Evolutionary conservation across 2,113 vertebrate genomes (phyloP).

Genomic region (Antennarius striatus): DNA sequence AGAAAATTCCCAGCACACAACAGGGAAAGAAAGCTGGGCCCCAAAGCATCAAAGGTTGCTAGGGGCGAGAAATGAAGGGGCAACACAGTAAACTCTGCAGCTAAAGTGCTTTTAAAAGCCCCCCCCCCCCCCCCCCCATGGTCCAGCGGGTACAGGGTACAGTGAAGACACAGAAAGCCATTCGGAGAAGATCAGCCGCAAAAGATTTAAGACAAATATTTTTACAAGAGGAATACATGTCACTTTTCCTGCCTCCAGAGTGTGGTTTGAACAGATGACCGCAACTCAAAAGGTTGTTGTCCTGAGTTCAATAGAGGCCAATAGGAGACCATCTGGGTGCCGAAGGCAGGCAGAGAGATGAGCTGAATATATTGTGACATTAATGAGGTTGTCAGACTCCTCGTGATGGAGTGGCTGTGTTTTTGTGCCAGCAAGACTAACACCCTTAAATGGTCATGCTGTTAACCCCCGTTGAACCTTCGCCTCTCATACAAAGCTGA

Average conservation of each 20-base stretch:
- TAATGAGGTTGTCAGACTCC: constrained; percentile 77
- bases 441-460: constrained; percentile 75
- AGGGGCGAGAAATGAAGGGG: constrained; percentile 76
- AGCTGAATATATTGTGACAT: constrained; percentile 79
- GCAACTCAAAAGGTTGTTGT: constrained; percentile 59
- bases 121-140: constrained; percentile 48
- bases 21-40: constrained; percentile 70
- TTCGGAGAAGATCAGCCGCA: constrained; percentile 34
- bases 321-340: constrained; percentile 64
- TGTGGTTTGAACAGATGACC: constrained; percentile 51
- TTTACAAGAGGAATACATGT: constrained; percentile 40
- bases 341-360: constrained; percentile 60
- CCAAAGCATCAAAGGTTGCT: constrained; percentile 82
- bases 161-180: constrained; percentile 44
- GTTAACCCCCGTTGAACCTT: constrained; percentile 77
- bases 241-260: constrained; percentile 25
- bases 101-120: constrained; percentile 63
- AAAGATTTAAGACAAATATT: constrained; percentile 60
- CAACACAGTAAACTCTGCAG: constrained; percentile 69
- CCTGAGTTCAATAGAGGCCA: constrained; percentile 43
- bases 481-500: constrained; percentile 63
- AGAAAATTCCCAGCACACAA: constrained; percentile 34
- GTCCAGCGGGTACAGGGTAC: constrained; percentile 60
- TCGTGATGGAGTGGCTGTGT: constrained; percentile 75
- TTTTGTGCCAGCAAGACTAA: constrained; percentile 75